Evolutionary conservation across 2,888 invertebrate genomes (phyloP).

Genomic region (Dolichomitus sp.): DNA sequence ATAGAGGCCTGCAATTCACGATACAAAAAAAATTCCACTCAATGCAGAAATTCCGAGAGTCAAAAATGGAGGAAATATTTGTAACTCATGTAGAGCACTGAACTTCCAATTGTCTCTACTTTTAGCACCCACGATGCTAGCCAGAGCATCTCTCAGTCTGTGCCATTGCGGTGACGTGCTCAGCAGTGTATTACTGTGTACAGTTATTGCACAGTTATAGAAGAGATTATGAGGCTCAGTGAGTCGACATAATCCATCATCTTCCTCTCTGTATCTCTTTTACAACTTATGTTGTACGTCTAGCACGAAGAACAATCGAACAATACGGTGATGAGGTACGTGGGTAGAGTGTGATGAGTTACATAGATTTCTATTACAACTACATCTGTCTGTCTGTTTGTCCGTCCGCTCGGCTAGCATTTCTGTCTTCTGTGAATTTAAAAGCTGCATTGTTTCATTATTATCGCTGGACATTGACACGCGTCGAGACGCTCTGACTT

Average conservation of each 20-base stretch:
- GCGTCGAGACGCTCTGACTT: slow-evolving; percentile 10
- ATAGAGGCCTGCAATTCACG: not conserved
- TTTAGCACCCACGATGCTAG: not conserved
- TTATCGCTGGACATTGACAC: slow-evolving; percentile 5
- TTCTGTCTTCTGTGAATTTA: not conserved
- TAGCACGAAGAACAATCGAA: slow-evolving; percentile 1
- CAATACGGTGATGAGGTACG: not conserved
- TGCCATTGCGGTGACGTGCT: not conserved
- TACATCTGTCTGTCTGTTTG: not conserved
- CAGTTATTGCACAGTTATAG: slow-evolving; percentile 14
- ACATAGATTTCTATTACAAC: not conserved
- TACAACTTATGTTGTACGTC: not conserved
- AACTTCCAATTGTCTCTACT: not conserved
- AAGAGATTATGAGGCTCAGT: not conserved
- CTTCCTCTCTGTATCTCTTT: not conserved
- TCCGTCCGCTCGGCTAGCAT: too few species aligned
- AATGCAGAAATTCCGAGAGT: not conserved
- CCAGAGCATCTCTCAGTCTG: not conserved
- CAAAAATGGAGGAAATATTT: not conserved
- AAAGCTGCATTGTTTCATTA: slow-evolving; percentile 1
- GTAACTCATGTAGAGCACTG: not conserved
- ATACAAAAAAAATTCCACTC: not conserved
- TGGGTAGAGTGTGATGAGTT: not conserved
- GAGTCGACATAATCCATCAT: slow-evolving; percentile 18
- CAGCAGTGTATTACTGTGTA: not conserved